A percentile compares a stretch with the other conserved stretches of the same genome.
phyloP scores from a whole-genome alignment of 2,113 vertebrate genomes.

The Rhinolophus ferrumequinum region DNA sequence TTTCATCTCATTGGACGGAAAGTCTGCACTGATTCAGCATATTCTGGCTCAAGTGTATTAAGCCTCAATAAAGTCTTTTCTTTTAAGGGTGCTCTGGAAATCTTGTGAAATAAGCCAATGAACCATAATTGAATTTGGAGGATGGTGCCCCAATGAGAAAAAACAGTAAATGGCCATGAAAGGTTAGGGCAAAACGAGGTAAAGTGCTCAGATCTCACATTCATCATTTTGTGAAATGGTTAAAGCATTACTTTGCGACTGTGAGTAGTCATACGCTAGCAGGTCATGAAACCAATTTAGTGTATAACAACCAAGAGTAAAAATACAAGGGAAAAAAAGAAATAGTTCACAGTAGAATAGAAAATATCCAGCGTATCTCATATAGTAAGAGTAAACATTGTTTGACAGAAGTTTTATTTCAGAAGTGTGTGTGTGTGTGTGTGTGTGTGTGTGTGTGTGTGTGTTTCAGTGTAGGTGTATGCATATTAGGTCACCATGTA shows the following conservation, averaged over 20 bases:
- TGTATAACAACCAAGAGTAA: not conserved
- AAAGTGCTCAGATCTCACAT: not conserved
- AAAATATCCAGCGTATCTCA: not conserved
- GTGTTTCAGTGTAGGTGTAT: not conserved
- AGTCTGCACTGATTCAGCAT: not conserved
- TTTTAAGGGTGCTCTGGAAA: constrained; percentile 25
- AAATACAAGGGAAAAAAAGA: not conserved
- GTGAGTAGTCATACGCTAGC: not conserved
- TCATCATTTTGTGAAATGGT: not conserved
- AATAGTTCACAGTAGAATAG: not conserved
- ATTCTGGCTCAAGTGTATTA: constrained; percentile 4
- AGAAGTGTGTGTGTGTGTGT: no score
- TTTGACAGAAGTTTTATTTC: not conserved
- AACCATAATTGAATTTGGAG: not conserved
- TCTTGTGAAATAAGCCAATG: not conserved
- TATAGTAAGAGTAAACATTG: not conserved
- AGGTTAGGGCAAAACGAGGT: not conserved
- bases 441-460: not conserved
- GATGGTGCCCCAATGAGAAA: not conserved
- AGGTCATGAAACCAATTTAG: constrained; percentile 18
- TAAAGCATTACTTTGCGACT: not conserved
- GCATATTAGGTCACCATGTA: not conserved
- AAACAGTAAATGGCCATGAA: not conserved
- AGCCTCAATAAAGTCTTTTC: not conserved
- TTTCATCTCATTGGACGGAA: constrained; percentile 43